Conservation (phyloP, 1,140 invertebrate genomes). For the Plodia interpunctella region DNA sequence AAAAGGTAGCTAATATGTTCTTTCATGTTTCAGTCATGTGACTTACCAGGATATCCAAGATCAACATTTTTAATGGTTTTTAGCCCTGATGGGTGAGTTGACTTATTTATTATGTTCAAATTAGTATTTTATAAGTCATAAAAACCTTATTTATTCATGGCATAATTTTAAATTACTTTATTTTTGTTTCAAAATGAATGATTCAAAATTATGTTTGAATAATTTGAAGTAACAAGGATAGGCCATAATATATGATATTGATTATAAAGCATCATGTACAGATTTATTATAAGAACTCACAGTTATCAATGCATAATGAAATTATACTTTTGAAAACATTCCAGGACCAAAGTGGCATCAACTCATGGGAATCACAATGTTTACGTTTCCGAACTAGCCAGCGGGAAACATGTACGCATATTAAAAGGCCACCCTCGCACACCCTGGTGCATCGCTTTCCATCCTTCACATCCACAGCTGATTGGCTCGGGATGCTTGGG, state of each 20-base stretch:
- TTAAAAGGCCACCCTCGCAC: constrained; percentile 92
- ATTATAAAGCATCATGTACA: too few species aligned
- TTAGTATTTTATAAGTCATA: too few species aligned
- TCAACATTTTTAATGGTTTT: constrained; percentile 92
- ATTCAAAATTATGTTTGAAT: too few species aligned
- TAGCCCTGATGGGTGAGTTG: constrained; percentile 87
- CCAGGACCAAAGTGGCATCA: constrained; percentile 89
- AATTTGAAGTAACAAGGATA: too few species aligned
- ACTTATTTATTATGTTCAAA: neutral
- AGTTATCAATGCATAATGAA: too few species aligned
- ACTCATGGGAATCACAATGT: constrained; percentile 95
- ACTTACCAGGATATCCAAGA: constrained; percentile 84
- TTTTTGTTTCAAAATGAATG: too few species aligned
- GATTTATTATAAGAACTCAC: too few species aligned
- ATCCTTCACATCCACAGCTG: constrained; percentile 89
- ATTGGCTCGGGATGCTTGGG: constrained; percentile 92
- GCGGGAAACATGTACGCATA: constrained; percentile 87
- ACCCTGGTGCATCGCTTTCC: constrained; percentile 94
- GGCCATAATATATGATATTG: too few species aligned
- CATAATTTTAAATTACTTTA: too few species aligned
- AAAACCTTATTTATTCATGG: too few species aligned
- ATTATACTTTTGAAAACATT: constrained; percentile 23
- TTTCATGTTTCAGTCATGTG: constrained; percentile 79
- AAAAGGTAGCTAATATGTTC: neutral
- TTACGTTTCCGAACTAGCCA: constrained; percentile 90